Evolutionary conservation across 2,888 invertebrate genomes (phyloP), one percentile per base, ranked within the genome.

Genomic region (Ecliptopera silaceata): DNA sequence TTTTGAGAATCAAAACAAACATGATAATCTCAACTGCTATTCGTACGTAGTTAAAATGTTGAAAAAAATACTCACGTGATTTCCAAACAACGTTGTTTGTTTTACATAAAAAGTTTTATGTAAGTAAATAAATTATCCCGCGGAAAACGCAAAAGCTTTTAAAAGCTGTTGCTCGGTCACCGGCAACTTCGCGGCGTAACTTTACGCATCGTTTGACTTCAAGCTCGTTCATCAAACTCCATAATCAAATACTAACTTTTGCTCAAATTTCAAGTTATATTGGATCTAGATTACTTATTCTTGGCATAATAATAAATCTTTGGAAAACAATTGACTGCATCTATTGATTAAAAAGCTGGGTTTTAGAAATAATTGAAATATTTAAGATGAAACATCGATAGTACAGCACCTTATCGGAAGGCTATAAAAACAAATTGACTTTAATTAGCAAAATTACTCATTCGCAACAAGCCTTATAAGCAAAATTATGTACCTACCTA

Each of bases 161-260:
- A 61, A 59, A 64, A 59, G 55, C 57, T 60, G 58, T 56, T 48
- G 51, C 48, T 48, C 53, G 52, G 46, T 47, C 47, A 52, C 53
- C 49, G 60, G 39, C 56, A 57, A 56, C 45, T 52, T 60, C 44
- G 51, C 52, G 45, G 20, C 47, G 41, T 47, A 31, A 45, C 56
- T 56, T 56, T 29, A 60, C 58, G 60, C 64, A 62, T 60, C 64
- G 62, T 52, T 62, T 61, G 39, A 48, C 38, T 39, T 36, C 31
- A 15, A 56, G 43, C 46, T 54, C 56, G 56, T 64, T 62, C 62
- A 60, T 62, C 60, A 62, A 60, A 60, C 46, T 57, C 57, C 39
- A 54, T 56, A 50, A 55, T 56, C 55, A 53, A 59, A 57, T 46
- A 31, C 49, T 44, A 57, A 48, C 47, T 52, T 46, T 52, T 39